Evolutionary conservation across 2,113 vertebrate genomes (phyloP).

Genomic region (Rafetus swinhoei): DNA sequence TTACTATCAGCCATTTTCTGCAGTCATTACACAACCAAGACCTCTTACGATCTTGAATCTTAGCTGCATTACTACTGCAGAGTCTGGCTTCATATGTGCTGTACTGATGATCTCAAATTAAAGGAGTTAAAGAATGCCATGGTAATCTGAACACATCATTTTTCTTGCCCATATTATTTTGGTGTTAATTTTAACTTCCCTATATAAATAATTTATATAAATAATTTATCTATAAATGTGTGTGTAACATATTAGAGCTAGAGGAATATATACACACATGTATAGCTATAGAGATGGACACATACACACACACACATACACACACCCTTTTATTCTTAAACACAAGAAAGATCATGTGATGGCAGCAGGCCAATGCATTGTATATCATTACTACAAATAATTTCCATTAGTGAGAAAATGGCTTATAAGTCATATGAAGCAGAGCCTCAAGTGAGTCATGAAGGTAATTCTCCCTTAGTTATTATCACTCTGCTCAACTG

Average conservation of each 20-base stretch:
- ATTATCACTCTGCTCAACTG: constrained; percentile 17
- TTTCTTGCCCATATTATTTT: neutral
- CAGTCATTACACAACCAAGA: neutral
- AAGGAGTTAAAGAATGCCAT: neutral
- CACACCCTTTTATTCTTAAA: constrained; percentile 1
- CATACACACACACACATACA: neutral
- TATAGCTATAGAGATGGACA: neutral
- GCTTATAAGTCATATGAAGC: constrained; percentile 29
- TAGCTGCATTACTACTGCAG: neutral
- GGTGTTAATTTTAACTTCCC: neutral
- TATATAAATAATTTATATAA: neutral
- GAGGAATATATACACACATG: neutral
- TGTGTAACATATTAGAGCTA: neutral
- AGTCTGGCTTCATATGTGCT: neutral
- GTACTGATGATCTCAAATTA: neutral
- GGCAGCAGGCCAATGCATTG: neutral
- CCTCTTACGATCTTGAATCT: accelerated
- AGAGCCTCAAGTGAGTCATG: constrained; percentile 41
- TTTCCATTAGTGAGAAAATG: neutral
- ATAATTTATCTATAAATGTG: neutral
- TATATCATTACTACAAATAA: constrained; percentile 32
- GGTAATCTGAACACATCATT: neutral
- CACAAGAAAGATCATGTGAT: neutral
- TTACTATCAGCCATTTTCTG: neutral
- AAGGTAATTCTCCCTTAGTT: constrained; percentile 47